Evolutionary conservation across 2,113 vertebrate genomes (phyloP).

Genomic region (Periophthalmodon schlosseri): DNA sequence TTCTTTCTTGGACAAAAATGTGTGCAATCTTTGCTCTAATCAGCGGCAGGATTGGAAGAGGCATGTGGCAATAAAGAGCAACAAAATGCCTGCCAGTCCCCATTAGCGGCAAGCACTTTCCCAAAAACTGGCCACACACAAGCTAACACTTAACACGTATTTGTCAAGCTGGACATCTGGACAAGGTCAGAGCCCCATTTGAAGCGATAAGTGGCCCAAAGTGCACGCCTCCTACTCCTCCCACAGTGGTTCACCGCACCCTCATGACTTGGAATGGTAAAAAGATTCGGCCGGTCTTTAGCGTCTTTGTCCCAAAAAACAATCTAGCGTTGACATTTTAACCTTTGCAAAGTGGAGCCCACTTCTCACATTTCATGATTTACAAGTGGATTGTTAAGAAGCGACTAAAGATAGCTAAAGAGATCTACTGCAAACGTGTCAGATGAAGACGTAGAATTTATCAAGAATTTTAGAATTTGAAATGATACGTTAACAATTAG

Average conservation of each 20-base stretch:
- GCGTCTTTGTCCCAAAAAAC: constrained; percentile 27
- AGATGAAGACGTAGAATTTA: background rate
- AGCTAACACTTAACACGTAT: background rate
- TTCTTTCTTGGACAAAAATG: constrained; percentile 18
- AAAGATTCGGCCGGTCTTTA: constrained; percentile 1
- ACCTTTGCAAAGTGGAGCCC: constrained; percentile 49
- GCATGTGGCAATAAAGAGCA: constrained; percentile 69
- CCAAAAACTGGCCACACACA: constrained; percentile 26
- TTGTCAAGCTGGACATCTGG: constrained; percentile 59
- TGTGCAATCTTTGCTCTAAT: constrained; percentile 57
- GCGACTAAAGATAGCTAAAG: constrained; percentile 24
- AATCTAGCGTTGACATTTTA: constrained; percentile 47
- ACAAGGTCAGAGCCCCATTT: constrained; percentile 44
- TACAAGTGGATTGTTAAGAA: constrained; percentile 49
- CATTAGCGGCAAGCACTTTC: constrained; percentile 47
- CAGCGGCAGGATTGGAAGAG: constrained; percentile 63
- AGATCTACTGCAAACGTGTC: constrained; percentile 17
- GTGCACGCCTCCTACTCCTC: constrained; percentile 3
- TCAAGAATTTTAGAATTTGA: background rate
- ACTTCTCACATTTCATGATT: constrained; percentile 48
- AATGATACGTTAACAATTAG: background rate
- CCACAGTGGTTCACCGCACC: background rate
- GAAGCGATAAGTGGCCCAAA: constrained; percentile 18
- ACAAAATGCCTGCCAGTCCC: constrained; percentile 66
- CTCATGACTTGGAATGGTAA: background rate